Percentiles rank a stretch among this genome's conserved stretches.
phyloP scores from a whole-genome alignment of 2,113 vertebrate genomes.

The Delphinapterus leucas region DNA sequence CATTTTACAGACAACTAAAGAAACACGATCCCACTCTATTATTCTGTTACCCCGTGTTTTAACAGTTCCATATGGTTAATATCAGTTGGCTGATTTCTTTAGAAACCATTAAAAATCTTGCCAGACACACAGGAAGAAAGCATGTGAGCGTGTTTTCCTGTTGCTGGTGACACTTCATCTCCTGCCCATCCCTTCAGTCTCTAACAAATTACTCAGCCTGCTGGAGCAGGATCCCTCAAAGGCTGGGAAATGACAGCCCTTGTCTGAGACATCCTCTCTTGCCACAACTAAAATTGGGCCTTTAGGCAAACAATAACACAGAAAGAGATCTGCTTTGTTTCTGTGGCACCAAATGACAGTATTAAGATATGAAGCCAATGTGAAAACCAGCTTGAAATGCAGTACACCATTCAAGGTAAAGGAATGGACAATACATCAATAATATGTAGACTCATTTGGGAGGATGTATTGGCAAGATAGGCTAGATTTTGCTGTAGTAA shows the following conservation, averaged over 20 bases:
- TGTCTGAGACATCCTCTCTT: slow-evolving; percentile 15
- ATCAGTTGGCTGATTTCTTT: slow-evolving; percentile 59
- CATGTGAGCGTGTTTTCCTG: slow-evolving; percentile 43
- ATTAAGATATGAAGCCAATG: slow-evolving; percentile 27
- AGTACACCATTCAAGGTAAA: not conserved
- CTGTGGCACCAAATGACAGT: slow-evolving; percentile 22
- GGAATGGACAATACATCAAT: not conserved
- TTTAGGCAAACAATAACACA: slow-evolving; percentile 37
- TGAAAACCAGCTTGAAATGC: not conserved
- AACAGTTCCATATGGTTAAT: slow-evolving; percentile 68
- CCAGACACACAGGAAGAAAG: slow-evolving; percentile 45
- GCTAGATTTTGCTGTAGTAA: not conserved
- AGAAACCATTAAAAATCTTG: slow-evolving; percentile 72
- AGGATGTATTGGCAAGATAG: not conserved
- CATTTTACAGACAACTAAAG: slow-evolving; percentile 66
- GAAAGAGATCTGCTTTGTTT: slow-evolving; percentile 36
- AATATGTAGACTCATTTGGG: not conserved
- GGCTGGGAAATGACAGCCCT: slow-evolving; percentile 46
- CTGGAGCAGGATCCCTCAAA: not conserved
- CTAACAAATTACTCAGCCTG: not conserved
- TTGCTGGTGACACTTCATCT: slow-evolving; percentile 46
- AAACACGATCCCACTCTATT: slow-evolving; percentile 65
- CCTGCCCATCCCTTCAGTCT: not conserved
- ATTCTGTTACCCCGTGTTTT: slow-evolving; percentile 55
- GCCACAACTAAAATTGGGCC: slow-evolving; percentile 27